Evolutionary conservation across 2,888 invertebrate species (phyloP), one percentile per base, ranked within the genome.

Genomic region (Callyntrura sp.): DNA sequence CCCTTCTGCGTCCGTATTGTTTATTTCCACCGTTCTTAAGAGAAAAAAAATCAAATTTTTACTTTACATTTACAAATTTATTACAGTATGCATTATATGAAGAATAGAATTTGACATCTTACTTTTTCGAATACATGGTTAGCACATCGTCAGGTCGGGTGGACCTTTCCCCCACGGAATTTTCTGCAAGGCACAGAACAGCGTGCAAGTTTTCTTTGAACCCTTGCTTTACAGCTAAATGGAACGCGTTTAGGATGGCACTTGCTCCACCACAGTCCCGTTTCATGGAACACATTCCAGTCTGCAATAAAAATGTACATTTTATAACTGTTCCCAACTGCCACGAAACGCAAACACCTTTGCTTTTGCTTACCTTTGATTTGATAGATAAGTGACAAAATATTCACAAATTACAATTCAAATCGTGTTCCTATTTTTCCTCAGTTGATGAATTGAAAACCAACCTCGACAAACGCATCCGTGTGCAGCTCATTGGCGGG

Each of bases 201-300:
- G 97, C 98, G 95, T 98, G 98, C 83, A 98, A 95, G 94, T 97
- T 97, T 94, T 98, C 96, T 65, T 95, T 96, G 94, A 98, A 98
- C 20, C 96, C 96, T 87, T 96, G 95, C 92, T 96, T 96, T 2
- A 98, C 98, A 25, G 97, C 96, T 0, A 96, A 96, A 91, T 96
- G 96, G 95, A 98, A 98, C 0, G 98, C 98, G 17, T 97, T 97
- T 70, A 98, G 95, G 93, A 98, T 96, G 0, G 96, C 98, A 28
- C 98, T 98, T 0, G 98, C 98, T n/a, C 98, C 98, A 3, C 98
- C 98, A 95, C 98, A 98, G 95, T 98, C 98, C 9, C 97, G 95
- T 94, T 98, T 98, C 98, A 98, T 98, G 43, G 98, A 98, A 89
- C 97, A 97, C 98, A 98, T 98, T 0, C 96, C 96, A 1, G 97